Base-by-base conservation (phyloP, 2,797 vertebrate species). In the Acrocephalus scirpaceus region DNA sequence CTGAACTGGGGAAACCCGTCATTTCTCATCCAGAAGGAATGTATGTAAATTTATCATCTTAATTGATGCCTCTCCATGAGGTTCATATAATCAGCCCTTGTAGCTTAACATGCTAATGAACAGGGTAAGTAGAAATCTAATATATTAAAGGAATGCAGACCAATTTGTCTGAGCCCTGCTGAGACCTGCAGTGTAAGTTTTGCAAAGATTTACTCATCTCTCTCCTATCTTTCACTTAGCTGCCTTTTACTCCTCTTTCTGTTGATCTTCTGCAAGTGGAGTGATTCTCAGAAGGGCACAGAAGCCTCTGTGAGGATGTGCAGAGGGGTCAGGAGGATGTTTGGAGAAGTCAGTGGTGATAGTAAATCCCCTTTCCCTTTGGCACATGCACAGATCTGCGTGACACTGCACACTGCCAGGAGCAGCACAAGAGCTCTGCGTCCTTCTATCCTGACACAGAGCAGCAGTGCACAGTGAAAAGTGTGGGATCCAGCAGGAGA, bases 91-190 rank as follows among this genome's bases (percentile, higher is more conserved):
- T 90, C 92, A 94, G 69, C 71, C 88, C 87, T 91, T 86, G 87
- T 88, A 93, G 89, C 79, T 90, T 96, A 92, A 86, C 11, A 17
- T 90, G 86, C 82, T 94, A 95, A 96, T 94, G 87, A 90, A 54
- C 64, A 92, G 71, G 85, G 76, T 88, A 81, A 92, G 92, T 57
- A 92, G 86, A 84, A 96, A 92, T 81, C 51, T 92, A 75, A 78
- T 78, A 84, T 34, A 88, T 92, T 91, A 86, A 92, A 96, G 91
- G 91, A 94, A 95, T 70, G 77, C 90, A 81, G 91, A 82, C 87
- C 82, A 93, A 88, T 96, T 94, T 92, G 78, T 95, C 91, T 72
- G 86, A 94, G 85, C 74, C 92, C 92, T 95, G 92, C 82, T 95
- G 92, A 93, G 90, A 94, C 75, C 90, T 75, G 65, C 9, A 12